Evolutionary conservation across 2,888 invertebrate species (phyloP).

Genomic region (Leuctra nigra): DNA sequence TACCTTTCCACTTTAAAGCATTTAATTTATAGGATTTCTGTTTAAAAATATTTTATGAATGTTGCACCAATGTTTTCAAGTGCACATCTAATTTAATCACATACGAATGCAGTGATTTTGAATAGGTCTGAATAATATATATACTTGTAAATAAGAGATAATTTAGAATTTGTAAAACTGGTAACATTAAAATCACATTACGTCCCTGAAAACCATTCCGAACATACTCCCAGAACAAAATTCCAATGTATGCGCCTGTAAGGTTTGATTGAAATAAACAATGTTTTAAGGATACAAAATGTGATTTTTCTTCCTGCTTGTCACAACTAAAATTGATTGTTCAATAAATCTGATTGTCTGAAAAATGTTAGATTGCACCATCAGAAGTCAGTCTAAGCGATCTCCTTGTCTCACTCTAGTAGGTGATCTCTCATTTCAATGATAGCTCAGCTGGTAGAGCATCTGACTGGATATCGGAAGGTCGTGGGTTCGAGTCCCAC

Average conservation of each 20-base stretch:
- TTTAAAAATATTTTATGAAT: neutral
- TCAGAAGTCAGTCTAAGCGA: too few species aligned
- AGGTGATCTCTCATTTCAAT: too few species aligned
- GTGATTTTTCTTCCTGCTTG: too few species aligned
- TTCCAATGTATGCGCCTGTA: constrained; percentile 2
- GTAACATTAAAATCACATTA: neutral
- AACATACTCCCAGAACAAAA: neutral
- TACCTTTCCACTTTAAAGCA: constrained; percentile 16
- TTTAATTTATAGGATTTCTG: constrained; percentile 13
- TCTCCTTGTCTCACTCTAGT: too few species aligned
- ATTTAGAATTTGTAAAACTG: constrained; percentile 15
- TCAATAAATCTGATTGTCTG: too few species aligned
- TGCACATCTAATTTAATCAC: neutral
- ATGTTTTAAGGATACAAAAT: neutral
- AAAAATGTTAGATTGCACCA: too few species aligned
- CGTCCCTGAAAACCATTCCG: constrained; percentile 12
- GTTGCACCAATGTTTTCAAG: neutral
- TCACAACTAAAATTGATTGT: too few species aligned
- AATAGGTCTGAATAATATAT: constrained; percentile 17
- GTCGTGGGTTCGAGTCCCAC: too few species aligned
- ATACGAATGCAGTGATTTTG: constrained; percentile 7
- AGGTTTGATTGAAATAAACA: neutral
- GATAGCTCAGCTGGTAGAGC: too few species aligned
- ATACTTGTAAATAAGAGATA: constrained; percentile 18
- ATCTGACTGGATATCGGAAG: too few species aligned